Evolutionary conservation across 2,113 vertebrate species (phyloP), one percentile per base, ranked within the genome.

Genomic region (Psittacula cyanocephala): DNA sequence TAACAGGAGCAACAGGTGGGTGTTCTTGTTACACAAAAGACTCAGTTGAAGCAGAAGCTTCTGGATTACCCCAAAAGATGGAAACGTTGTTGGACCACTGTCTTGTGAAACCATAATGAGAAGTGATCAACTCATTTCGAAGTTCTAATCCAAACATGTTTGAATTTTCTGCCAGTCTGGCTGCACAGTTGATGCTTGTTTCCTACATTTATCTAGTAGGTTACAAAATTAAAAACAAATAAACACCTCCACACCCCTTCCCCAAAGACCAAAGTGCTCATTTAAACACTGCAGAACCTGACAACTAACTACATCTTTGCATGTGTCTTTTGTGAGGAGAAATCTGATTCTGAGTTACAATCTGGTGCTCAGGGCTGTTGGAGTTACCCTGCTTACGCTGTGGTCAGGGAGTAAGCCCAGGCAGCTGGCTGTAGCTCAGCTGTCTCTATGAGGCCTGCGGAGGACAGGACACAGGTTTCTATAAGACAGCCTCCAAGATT

Each of bases 351-450:
- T 31, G 39, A 9, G 52, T 10, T n/a, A 17, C 27, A 37, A 39
- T 35, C 17, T 13, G 44, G 37, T 43, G 47, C 65, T 43, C 11
- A n/a, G 43, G 27, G 44, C 23, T 79, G 35, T 19, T 59, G 18
- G 59, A 64, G 17, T 8, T 52, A 4, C 13, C 14, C 17, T 60
- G 17, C 9, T n/a, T 4, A 4, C 13, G 44, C 6, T 67, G 8
- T 5, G 8, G 22, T 24, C 57, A 59, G 22, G 22, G n/a, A 52
- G 39, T 0, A 0, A 60, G 53, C 17, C 39, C 24, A 13, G 53
- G 41, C 27, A 35, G 18, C 20, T 86, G 65, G 2, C 29, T 43
- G 4, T 8, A 25, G 37, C 24, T 60, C 63, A 59, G n/a, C 8
- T 28, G 25, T 14, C 49, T 35, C 17, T 7, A 17, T 11, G 3